Evolutionary conservation across 1,140 invertebrate species (phyloP).

Genomic region (Diploscapter pachys): DNA sequence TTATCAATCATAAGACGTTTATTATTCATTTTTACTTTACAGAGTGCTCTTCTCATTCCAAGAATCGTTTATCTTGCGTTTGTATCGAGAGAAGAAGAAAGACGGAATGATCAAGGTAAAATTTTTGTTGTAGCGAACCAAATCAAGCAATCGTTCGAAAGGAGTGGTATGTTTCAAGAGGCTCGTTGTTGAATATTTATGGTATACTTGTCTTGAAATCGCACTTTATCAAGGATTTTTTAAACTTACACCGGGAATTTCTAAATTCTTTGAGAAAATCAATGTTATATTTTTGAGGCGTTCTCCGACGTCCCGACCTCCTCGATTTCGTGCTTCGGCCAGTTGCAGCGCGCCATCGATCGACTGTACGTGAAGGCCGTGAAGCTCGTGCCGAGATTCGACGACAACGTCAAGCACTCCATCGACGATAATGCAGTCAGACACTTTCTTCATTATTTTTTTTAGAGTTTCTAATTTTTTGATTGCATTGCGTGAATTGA

Average conservation of each 20-base stretch:
- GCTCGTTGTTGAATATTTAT: too few species aligned
- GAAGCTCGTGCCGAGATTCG: constrained; percentile 21
- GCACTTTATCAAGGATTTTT: too few species aligned
- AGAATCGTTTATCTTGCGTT: constrained; percentile 57
- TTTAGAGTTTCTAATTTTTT: constrained; percentile 13
- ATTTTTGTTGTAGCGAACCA: background rate
- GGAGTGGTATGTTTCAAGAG: too few species aligned
- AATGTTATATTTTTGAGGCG: constrained; percentile 29
- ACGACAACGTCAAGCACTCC: constrained; percentile 2
- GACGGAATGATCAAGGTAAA: constrained; percentile 48
- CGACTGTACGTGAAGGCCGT: constrained; percentile 21
- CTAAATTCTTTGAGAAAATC: too few species aligned
- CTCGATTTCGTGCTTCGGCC: constrained; percentile 44
- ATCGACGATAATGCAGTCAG: background rate
- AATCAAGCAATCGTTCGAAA: too few species aligned
- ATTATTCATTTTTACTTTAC: constrained; percentile 15
- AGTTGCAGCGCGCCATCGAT: constrained; percentile 50
- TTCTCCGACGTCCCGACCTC: constrained; percentile 46
- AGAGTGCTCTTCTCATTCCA: constrained; percentile 48
- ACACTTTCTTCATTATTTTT: background rate
- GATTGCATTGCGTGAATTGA: background rate
- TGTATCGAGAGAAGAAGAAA: constrained; percentile 55
- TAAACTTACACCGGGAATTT: too few species aligned
- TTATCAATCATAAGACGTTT: background rate
- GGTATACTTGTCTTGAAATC: too few species aligned